phyloP scores from a whole-genome alignment of 2,797 vertebrate species.

The Nannoperca obscura region DNA sequence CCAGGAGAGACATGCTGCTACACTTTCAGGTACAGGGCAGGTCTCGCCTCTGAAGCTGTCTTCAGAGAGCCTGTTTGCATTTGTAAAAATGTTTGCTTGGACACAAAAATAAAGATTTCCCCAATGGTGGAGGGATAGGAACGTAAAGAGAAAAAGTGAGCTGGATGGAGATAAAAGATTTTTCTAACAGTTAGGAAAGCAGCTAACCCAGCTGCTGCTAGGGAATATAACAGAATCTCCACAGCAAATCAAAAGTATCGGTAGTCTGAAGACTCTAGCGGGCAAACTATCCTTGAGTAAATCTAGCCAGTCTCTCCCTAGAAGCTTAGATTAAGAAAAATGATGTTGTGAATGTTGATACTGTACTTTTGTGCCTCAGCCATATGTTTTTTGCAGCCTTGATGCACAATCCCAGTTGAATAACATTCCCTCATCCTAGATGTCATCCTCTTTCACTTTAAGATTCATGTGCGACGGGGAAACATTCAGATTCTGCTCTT shows the following conservation, averaged over 20 bases:
- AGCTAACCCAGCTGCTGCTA: conserved; percentile 55
- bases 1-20: conserved; percentile 55
- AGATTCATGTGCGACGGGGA: conserved; percentile 49
- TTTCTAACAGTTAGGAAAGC: conserved; percentile 69
- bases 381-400: conserved; percentile 59
- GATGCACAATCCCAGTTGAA: conserved; percentile 50
- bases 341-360: conserved; percentile 55
- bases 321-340: conserved; percentile 64
- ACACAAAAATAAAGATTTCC: conserved; percentile 73
- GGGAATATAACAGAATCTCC: conserved; percentile 61
- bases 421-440: conserved; percentile 42
- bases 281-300: conserved; percentile 58
- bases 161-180: conserved; percentile 66
- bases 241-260: conserved; percentile 68
- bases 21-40: conserved; percentile 71
- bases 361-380: conserved; percentile 33
- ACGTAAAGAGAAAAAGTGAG: conserved; percentile 65
- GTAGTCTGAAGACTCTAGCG: conserved; percentile 53
- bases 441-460: conserved; percentile 45
- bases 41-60: conserved; percentile 71
- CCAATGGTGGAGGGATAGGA: conserved; percentile 59
- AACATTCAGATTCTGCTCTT: conserved; percentile 43
- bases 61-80: conserved; percentile 76
- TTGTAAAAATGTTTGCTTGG: conserved; percentile 79
- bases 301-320: conserved; percentile 43